Base-by-base conservation (phyloP, 2,113 vertebrate species). In the Carollia perspicillata region DNA sequence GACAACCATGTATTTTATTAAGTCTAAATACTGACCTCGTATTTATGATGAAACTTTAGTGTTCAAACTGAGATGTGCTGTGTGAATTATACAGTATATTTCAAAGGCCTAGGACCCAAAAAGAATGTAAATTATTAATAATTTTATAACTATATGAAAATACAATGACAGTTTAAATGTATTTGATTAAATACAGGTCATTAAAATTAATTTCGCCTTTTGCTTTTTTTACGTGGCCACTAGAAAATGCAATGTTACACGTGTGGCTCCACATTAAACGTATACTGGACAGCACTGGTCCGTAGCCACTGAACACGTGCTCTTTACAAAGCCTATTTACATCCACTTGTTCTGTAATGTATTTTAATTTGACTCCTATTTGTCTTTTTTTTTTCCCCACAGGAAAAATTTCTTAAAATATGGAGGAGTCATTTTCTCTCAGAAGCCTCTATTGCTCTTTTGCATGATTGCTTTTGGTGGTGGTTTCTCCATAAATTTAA, bases 381-480 rank as follows among this genome's bases (percentile, higher is more conserved):
- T 40, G 86, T 96, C 72, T 96, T 84, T 95, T 87, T 95, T 87
- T 90, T 95, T 84, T 90, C 53, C 42, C 40, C 42, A 28, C 71
- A 98, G 97, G 86, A 89, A 89, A 95, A 80, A 42, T 12, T 94
- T 93, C 35, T 95, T 58, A 96, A 97, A 92, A 72, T 97, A 60
- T 98, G 97, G 97, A 98, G 60, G 94, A 96, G 13, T 30, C 75
- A 98, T 47, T 97, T 98, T 96, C 91, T 98, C 80, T 98, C 97
- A 75, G 89, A 97, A 79, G 84, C 95, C 17, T 98, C 97, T 72
- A 49, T 98, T 98, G 95, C 96, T 65, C 92, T 98, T 77, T 95
- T 98, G 95, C 96, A 98, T 91, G 97, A 98, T 97, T 97, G 75
- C 9, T 98, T 98, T 94, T 98, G 97, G 98, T 98, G 89, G 74